These are phyloP conservation scores for Yponomeuta plumbellus DNA, from an alignment of 2,888 invertebrate genomes.

Conservation along the genomic window DNA sequence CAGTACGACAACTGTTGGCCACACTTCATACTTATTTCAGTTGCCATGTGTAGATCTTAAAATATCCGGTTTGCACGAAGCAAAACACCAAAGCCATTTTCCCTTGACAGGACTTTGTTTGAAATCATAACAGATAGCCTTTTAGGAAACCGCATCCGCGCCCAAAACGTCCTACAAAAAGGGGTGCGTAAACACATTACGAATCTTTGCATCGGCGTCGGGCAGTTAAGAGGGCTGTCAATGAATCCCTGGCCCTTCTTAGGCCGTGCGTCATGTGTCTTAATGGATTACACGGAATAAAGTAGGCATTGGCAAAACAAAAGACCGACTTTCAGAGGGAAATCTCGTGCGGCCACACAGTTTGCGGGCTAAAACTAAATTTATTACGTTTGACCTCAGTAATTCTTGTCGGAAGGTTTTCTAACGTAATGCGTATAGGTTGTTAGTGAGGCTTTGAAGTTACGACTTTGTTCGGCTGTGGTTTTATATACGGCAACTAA, in stretches of 20 bases:
- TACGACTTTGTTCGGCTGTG: constrained; percentile 53
- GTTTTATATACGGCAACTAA: constrained; percentile 64
- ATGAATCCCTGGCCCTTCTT: constrained; percentile 58
- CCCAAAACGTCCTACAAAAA: constrained; percentile 66
- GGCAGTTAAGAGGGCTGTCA: constrained; percentile 65
- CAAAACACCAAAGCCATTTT: constrained; percentile 68
- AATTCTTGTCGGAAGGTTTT: constrained; percentile 68
- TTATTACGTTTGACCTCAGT: constrained; percentile 74
- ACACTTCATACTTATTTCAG: constrained; percentile 37
- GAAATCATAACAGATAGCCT: constrained; percentile 74
- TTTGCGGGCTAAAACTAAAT: constrained; percentile 72
- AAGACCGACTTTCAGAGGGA: constrained; percentile 50
- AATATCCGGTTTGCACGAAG: constrained; percentile 57
- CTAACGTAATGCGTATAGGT: constrained; percentile 61
- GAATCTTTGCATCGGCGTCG: constrained; percentile 61
- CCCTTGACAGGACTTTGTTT: constrained; percentile 68
- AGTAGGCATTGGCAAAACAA: constrained; percentile 72
- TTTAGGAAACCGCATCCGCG: constrained; percentile 70
- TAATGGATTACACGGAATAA: constrained; percentile 72
- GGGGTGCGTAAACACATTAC: constrained; percentile 63
- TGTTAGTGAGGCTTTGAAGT: constrained; percentile 60
- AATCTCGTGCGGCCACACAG: constrained; percentile 63
- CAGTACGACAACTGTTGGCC: background rate
- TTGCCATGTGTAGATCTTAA: constrained; percentile 44
- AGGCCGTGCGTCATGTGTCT: constrained; percentile 64